Conservation (phyloP, 2,888 invertebrate species). For the Heliconius charithonia region DNA sequence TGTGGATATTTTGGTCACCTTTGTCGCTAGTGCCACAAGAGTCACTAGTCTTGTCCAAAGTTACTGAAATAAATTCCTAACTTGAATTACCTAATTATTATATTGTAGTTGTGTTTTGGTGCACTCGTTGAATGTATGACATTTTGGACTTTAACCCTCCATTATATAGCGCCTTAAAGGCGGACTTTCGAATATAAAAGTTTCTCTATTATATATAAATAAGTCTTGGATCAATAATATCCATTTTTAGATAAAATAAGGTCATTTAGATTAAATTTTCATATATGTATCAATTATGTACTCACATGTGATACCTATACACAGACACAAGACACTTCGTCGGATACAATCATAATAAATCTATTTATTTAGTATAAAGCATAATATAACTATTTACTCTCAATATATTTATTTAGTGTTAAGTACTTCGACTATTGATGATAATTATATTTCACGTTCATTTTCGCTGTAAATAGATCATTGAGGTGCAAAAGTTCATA, state of each 20-base stretch:
- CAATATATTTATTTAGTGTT: neutral
- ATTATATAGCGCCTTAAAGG: neutral
- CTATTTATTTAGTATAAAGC: neutral
- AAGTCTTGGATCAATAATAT: neutral
- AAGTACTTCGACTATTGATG: neutral
- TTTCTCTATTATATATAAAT: neutral
- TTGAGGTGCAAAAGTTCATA: neutral
- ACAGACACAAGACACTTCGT: neutral
- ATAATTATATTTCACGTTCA: no score
- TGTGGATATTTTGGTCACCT: neutral
- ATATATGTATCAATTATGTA: no score
- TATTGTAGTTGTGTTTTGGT: conserved; percentile 1
- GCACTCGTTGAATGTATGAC: conserved; percentile 4
- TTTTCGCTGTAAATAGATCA: neutral
- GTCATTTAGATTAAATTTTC: no score
- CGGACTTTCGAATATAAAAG: neutral
- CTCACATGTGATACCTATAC: no score
- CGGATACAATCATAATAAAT: neutral
- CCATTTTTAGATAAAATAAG: no score
- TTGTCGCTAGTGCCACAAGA: neutral
- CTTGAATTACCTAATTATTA: neutral
- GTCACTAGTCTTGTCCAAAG: conserved; percentile 7
- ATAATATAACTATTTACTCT: neutral
- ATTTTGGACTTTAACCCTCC: conserved; percentile 2
- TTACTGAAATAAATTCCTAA: neutral